These are phyloP conservation scores for Hypotaenidia philippensis DNA, from an alignment of 2,797 vertebrate species.

Conservation along the genomic window DNA sequence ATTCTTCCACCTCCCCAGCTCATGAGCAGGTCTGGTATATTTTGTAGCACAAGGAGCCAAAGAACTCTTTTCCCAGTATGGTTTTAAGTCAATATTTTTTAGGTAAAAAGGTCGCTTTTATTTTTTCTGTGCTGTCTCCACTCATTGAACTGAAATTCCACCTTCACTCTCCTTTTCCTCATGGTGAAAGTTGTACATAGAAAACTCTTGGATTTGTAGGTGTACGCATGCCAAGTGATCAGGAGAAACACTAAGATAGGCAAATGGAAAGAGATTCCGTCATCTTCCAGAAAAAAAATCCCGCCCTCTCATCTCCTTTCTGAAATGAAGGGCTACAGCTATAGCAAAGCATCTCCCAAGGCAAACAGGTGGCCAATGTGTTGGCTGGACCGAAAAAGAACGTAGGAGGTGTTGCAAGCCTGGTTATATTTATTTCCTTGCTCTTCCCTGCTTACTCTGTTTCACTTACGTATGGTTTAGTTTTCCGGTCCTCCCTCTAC, in stretches of 20 bases:
- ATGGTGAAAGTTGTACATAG: rapidly evolving
- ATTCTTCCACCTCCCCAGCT: neutral
- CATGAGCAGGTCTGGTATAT: neutral
- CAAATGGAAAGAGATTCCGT: neutral
- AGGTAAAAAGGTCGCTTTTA: neutral
- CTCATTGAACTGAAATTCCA: neutral
- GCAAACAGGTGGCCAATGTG: slow-evolving; percentile 25
- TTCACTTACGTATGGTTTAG: neutral
- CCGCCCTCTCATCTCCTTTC: neutral
- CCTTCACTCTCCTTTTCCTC: neutral
- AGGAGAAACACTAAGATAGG: neutral
- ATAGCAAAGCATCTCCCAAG: neutral
- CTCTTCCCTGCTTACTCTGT: slow-evolving; percentile 19
- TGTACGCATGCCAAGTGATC: neutral
- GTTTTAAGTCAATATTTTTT: neutral
- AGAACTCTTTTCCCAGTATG: neutral
- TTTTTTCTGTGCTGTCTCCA: neutral
- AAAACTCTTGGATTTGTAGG: neutral
- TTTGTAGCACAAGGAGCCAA: neutral
- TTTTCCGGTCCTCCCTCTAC: neutral
- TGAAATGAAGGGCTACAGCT: neutral
- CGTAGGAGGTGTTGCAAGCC: slow-evolving; percentile 40
- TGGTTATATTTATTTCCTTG: slow-evolving; percentile 44
- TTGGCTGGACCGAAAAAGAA: slow-evolving; percentile 46
- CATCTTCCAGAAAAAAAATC: neutral